Evolutionary conservation across 2,113 vertebrate species (phyloP).

Genomic region (Taurulus bubalis): DNA sequence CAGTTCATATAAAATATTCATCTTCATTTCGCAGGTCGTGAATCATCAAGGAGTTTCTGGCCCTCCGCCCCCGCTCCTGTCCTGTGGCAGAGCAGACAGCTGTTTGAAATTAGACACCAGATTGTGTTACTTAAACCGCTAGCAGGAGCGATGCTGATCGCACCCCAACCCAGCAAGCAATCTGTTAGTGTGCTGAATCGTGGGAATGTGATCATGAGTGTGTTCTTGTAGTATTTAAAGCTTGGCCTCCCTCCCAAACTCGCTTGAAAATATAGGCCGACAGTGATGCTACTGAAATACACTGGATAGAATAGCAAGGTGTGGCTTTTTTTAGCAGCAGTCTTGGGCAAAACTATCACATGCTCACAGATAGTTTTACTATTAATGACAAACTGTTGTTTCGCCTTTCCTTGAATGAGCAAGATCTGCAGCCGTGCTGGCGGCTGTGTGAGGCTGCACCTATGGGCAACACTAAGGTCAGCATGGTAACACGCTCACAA

Average conservation of each 20-base stretch:
- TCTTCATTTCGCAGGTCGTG: conserved; percentile 78
- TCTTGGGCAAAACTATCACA: neutral
- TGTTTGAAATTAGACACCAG: conserved; percentile 86
- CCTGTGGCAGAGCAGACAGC: conserved; percentile 79
- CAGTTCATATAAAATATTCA: conserved; percentile 81
- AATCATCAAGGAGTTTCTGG: conserved; percentile 83
- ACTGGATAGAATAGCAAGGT: neutral
- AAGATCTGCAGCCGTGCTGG: neutral
- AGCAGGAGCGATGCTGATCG: conserved; percentile 79
- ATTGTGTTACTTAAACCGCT: conserved; percentile 84
- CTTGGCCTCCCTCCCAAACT: conserved; percentile 48
- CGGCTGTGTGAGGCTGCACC: neutral
- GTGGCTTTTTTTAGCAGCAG: neutral
- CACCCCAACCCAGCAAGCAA: conserved; percentile 74
- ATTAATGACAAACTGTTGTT: conserved; percentile 6
- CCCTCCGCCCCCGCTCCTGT: conserved; percentile 69
- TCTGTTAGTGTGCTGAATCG: conserved; percentile 72
- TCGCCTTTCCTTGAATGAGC: conserved; percentile 5
- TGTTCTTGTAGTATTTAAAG: conserved; percentile 60
- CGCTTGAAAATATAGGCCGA: neutral
- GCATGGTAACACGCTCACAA: conserved; percentile 4
- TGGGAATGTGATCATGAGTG: conserved; percentile 65
- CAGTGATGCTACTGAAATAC: neutral
- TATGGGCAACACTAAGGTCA: neutral
- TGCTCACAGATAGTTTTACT: neutral